phyloP scores from a whole-genome alignment of 2,113 vertebrate species.

The Nibea coibor region DNA sequence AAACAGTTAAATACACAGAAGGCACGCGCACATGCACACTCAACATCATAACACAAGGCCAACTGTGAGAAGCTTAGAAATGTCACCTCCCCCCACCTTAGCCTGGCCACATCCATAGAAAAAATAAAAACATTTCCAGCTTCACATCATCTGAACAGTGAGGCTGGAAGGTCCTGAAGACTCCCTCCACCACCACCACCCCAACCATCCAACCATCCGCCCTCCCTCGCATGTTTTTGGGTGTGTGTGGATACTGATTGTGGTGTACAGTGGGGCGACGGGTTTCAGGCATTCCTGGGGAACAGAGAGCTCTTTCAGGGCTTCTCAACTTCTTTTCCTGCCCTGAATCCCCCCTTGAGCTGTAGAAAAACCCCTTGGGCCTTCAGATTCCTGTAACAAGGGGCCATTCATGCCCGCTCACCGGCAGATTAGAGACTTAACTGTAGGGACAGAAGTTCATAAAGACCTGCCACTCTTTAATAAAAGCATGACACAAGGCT shows the following conservation, averaged over 20 bases:
- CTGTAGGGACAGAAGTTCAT: conserved; percentile 49
- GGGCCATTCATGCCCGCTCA: conserved; percentile 82
- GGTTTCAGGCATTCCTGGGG: conserved; percentile 77
- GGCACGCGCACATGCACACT: background rate
- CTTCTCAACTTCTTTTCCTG: conserved; percentile 64
- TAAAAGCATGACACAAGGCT: conserved; percentile 30
- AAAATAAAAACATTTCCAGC: conserved; percentile 41
- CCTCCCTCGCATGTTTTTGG: conserved; percentile 53
- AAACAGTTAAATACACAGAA: conserved; percentile 37
- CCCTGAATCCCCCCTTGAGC: conserved; percentile 73
- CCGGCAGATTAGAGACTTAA: conserved; percentile 66
- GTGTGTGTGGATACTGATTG: conserved; percentile 50
- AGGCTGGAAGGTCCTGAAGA: background rate
- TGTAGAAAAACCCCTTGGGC: conserved; percentile 81
- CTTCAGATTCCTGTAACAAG: conserved; percentile 76
- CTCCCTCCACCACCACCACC: background rate
- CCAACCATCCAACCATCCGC: background rate
- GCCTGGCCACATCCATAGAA: conserved; percentile 51
- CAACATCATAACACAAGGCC: conserved; percentile 54
- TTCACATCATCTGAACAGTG: conserved; percentile 27
- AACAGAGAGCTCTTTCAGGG: conserved; percentile 91
- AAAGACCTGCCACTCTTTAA: conserved; percentile 43
- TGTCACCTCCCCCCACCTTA: background rate
- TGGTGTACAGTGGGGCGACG: conserved; percentile 44
- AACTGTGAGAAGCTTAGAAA: conserved; percentile 49